phyloP scores from a whole-genome alignment of 2,797 vertebrate genomes.

The Gymnopithys bicolor region DNA sequence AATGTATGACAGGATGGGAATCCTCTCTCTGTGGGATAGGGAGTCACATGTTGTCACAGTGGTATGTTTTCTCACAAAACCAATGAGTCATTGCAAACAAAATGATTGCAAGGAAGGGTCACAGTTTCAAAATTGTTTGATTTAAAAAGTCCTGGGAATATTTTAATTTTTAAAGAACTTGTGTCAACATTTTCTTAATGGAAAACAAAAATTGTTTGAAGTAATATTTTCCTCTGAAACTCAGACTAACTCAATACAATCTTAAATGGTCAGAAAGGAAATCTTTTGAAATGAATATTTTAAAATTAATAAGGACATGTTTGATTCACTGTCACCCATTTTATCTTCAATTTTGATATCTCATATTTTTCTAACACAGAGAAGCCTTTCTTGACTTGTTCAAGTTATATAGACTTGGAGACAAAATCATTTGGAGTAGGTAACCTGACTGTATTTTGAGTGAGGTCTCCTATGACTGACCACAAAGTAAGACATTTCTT shows the following conservation, averaged over 20 bases:
- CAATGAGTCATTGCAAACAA: not conserved
- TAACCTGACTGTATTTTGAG: not conserved
- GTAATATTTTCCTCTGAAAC: not conserved
- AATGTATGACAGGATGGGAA: not conserved
- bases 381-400: not conserved
- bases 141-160: not conserved
- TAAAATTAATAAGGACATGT: not conserved
- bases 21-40: not conserved
- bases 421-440: not conserved
- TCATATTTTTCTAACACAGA: not conserved
- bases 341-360: not conserved
- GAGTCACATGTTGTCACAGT: not conserved
- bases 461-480: not conserved
- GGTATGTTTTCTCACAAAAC: conserved; percentile 33
- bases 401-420: not conserved
- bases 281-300: not conserved
- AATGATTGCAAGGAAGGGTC: not conserved
- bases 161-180: not conserved
- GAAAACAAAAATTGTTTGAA: not conserved
- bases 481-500: not conserved
- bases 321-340: not conserved
- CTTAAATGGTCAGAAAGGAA: not conserved
- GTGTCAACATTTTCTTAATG: not conserved
- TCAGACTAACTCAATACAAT: not conserved
- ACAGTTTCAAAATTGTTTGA: not conserved